Evolutionary conservation across 2,888 invertebrate genomes (phyloP), one percentile per base, ranked within the genome.

Genomic region (Drosophila siamana): DNA sequence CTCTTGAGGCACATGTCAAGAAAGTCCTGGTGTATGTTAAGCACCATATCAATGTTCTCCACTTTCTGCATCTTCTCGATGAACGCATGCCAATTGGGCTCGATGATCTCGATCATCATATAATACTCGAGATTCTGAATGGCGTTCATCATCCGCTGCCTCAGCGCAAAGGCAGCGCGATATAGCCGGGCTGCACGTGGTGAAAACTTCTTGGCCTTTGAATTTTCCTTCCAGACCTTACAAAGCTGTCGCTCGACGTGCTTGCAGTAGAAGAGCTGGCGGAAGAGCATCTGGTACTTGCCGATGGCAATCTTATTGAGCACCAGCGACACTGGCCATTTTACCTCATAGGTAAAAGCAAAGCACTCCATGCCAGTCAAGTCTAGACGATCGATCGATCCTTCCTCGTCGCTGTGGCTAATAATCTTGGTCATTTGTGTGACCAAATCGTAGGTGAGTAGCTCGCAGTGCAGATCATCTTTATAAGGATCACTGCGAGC

Each of bases 41-140:
- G 92, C 2, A 99, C 97, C 90, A 98, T 98, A 91, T 97, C 97
- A 0, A 97, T 95, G 85, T 96, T 96, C 89, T 95, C 95, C 59
- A 96, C 96, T 93, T 96, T 96, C 72, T 95, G 95, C 92, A 99
- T 96, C 91, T 96, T 96, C 76, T 95, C 95, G 88, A 97, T 94
- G 89, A 99, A 98, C 63, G 94, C 94, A 86, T 96, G 95, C 98
- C 98, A 99, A 91, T 97, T 97, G 0, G 98, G 98, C 91, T 99
- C 99, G 80, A 99, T 96, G 48, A 99, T 98, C 93, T 99, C 99
- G 69, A 98, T 97, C 95, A 98, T 98, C 98, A 99, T 98, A 93
- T 99, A 99, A 93, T 99, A 98, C 92, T 98, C 97, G 85, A 99
- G 93, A 92, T 99, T 98, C 92, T 98, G 99, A 40, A 99, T 95